Evolutionary conservation across 2,888 invertebrate species (phyloP).

Genomic region (Anoplius nigerrimus): DNA sequence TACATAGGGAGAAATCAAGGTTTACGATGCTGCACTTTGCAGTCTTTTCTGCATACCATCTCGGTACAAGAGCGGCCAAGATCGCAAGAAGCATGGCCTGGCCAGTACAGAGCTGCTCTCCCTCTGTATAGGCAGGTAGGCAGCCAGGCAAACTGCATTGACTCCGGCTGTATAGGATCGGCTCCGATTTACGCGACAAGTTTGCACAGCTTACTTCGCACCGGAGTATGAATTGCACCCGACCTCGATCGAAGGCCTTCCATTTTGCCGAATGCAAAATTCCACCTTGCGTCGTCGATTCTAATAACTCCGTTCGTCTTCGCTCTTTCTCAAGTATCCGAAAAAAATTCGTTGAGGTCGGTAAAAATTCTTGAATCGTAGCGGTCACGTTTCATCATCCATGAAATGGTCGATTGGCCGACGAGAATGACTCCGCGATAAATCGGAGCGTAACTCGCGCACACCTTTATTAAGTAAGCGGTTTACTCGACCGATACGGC

Average conservation of each 20-base stretch:
- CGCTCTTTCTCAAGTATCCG: no score
- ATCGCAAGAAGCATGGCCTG: no score
- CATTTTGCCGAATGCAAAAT: no score
- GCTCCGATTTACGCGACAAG: conserved; percentile 5
- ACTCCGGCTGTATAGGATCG: no score
- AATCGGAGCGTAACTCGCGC: not conserved
- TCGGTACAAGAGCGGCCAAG: conserved; percentile 11
- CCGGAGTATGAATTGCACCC: not conserved
- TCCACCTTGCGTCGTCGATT: no score
- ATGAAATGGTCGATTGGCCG: not conserved
- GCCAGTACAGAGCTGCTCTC: no score
- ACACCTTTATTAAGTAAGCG: conserved; percentile 23
- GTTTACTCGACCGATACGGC: conserved; percentile 20
- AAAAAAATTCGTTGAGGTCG: not conserved
- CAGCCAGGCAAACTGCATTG: conserved; percentile 8
- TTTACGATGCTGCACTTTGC: conserved; percentile 55
- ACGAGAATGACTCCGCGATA: not conserved
- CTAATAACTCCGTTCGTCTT: no score
- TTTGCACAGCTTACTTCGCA: conserved; percentile 6
- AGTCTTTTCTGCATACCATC: conserved; percentile 50
- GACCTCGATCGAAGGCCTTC: no score
- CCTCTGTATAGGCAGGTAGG: not conserved
- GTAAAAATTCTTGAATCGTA: not conserved
- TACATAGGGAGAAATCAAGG: conserved; percentile 43
- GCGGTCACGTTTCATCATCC: no score